phyloP scores from a whole-genome alignment of 1,140 invertebrate genomes.

The Megalopta genalis region DNA sequence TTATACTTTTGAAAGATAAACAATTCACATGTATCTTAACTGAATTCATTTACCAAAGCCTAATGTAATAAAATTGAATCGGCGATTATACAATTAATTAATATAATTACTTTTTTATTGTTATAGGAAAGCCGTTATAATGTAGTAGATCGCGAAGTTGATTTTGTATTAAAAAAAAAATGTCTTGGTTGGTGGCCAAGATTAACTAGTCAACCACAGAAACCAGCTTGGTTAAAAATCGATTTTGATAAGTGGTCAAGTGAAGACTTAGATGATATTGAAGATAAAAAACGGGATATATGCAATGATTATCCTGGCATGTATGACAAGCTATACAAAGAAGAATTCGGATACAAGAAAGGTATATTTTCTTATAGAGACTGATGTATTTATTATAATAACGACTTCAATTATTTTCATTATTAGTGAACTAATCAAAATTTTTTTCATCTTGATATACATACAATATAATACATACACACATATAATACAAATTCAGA shows the following conservation, averaged over 20 bases:
- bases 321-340: slow-evolving; percentile 87
- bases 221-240: slow-evolving; percentile 93
- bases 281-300: slow-evolving; percentile 84
- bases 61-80: background rate
- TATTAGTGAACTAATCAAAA: background rate
- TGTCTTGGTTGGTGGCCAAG: slow-evolving; percentile 90
- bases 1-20: too few species aligned
- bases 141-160: slow-evolving; percentile 88
- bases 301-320: slow-evolving; percentile 88
- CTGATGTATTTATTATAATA: background rate
- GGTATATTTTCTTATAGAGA: slow-evolving; percentile 77
- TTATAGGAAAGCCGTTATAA: slow-evolving; percentile 81
- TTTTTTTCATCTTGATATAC: too few species aligned
- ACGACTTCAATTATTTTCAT: background rate
- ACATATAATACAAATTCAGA: too few species aligned
- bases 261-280: slow-evolving; percentile 84
- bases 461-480: too few species aligned
- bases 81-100: background rate
- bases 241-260: slow-evolving; percentile 75
- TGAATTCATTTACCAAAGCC: too few species aligned
- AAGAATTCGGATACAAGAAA: slow-evolving; percentile 89
- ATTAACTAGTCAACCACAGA: slow-evolving; percentile 87
- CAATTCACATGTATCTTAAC: too few species aligned
- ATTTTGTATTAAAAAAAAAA: slow-evolving; percentile 87
- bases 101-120: slow-evolving; percentile 5